phyloP scores from a whole-genome alignment of 2,888 invertebrate genomes.

The Cephus runcator region DNA sequence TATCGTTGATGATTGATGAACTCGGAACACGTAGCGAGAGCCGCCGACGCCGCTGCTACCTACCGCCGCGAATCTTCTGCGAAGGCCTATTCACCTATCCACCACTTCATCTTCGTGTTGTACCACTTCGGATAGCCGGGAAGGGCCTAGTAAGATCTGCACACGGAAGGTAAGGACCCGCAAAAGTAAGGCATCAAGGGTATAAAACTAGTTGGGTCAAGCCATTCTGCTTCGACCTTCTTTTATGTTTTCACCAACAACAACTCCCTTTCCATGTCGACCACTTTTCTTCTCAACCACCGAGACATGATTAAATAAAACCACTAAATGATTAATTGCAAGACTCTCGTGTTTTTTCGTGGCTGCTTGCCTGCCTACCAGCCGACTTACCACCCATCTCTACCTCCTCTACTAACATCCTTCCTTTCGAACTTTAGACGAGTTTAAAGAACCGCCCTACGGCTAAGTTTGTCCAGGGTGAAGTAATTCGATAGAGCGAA shows the following conservation, averaged over 20 bases:
- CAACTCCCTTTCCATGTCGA: conserved; percentile 15
- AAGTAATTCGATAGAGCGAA: conserved; percentile 14
- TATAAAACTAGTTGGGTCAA: neutral
- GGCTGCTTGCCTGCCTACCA: neutral
- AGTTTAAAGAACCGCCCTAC: conserved; percentile 32
- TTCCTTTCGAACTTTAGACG: conserved; percentile 15
- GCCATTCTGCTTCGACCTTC: neutral
- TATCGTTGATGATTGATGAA: conserved; percentile 58
- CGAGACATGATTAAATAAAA: conserved; percentile 56
- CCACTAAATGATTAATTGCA: conserved; percentile 56
- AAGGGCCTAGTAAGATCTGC: neutral
- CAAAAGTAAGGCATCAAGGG: neutral
- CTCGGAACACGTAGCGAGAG: conserved; percentile 21
- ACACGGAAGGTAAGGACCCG: neutral
- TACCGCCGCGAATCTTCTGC: conserved; percentile 6
- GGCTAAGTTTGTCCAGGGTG: conserved; percentile 9
- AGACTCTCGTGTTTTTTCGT: conserved; percentile 30
- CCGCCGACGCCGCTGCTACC: conserved; percentile 5
- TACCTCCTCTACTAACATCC: conserved; percentile 22
- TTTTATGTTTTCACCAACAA: neutral
- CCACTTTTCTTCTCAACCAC: conserved; percentile 21
- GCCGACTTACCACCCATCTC: neutral
- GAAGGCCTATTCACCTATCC: neutral
- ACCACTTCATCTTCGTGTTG: neutral
- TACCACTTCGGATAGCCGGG: neutral